Base-by-base conservation (phyloP, 2,888 invertebrate genomes). In the Orchesellides sinensis region DNA sequence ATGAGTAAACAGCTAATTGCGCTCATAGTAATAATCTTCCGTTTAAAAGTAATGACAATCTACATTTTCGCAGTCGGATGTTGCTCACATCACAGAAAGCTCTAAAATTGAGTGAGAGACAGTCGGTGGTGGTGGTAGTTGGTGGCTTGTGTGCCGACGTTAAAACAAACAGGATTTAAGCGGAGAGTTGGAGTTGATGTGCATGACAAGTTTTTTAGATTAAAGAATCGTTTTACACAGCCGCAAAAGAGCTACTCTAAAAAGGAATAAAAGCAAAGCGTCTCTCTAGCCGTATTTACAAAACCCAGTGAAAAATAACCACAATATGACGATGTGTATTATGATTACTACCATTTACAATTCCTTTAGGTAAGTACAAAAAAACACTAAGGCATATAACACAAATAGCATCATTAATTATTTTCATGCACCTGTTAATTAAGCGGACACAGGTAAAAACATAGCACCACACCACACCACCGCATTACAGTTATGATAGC, bases 391-490 rank as follows among this genome's bases (percentile, higher is more conserved):
- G 27, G 25, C 27, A 25, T 47, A 66, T 56, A 68, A 72, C 79
- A 79, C 70, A 79, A 79, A 79, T 79, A 79, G 72, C 79, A 79
- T 79, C 79, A 79, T 79, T 79, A 79, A 79, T 79, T 79, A 79
- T 79, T 72, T 79, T 79, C 79, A 79, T 79, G 79, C 79, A 79
- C 79, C 79, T 79, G 79, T 79, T 79, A 79, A 79, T 79, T 79
- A 79, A 79, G 79, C 79, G 56, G 72, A 72, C 70, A 65, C 49
- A 63, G 68, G 61, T 78, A 78, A 68, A 77, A 59, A 56, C 56
- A 54, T 5, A 65, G 3, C 21, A 21, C 10, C 65, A 21, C 61
- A 27, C 47, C 12, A 61, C 29, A 68, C 68, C 69, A 65, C 49
- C 54, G 63, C 35, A 63, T 52, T 72, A 79, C 79, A 79, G 79